Percentiles rank a stretch among this genome's conserved stretches.
Conservation (phyloP, 2,113 vertebrate species). For the Thinocorus orbignyianus region DNA sequence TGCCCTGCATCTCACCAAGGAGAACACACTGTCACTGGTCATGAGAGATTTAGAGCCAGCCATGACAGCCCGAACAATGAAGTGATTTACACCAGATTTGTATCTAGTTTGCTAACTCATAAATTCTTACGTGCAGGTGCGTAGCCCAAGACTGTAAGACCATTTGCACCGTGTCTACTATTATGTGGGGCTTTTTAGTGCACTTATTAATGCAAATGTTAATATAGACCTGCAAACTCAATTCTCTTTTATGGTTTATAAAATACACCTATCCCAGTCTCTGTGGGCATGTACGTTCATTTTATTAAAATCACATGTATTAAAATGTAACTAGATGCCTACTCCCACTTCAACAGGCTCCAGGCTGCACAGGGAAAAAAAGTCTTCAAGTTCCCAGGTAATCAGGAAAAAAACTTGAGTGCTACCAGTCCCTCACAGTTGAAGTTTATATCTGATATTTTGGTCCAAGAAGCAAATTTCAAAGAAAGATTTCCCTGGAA, state of each 20-base stretch:
- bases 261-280: conserved; percentile 13
- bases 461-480: neutral
- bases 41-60: conserved; percentile 25
- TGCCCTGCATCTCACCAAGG: neutral
- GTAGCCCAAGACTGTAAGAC: neutral
- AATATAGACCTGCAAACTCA: neutral
- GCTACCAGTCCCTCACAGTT: neutral
- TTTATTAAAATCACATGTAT: conserved; percentile 33
- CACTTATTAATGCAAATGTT: conserved; percentile 45
- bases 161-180: neutral
- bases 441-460: neutral
- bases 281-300: conserved; percentile 17
- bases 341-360: neutral
- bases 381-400: neutral
- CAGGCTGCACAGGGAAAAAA: neutral
- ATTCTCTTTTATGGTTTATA: conserved; percentile 48
- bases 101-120: conserved; percentile 26
- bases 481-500: neutral
- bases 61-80: neutral
- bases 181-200: conserved; percentile 3
- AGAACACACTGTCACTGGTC: conserved; percentile 1
- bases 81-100: conserved; percentile 34
- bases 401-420: neutral
- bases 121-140: conserved; percentile 2
- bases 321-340: conserved; percentile 43